Percentiles rank a stretch among this genome's conserved stretches.
Evolutionary conservation across 2,113 vertebrate species (phyloP).

Genomic region (Sialia sialis): DNA sequence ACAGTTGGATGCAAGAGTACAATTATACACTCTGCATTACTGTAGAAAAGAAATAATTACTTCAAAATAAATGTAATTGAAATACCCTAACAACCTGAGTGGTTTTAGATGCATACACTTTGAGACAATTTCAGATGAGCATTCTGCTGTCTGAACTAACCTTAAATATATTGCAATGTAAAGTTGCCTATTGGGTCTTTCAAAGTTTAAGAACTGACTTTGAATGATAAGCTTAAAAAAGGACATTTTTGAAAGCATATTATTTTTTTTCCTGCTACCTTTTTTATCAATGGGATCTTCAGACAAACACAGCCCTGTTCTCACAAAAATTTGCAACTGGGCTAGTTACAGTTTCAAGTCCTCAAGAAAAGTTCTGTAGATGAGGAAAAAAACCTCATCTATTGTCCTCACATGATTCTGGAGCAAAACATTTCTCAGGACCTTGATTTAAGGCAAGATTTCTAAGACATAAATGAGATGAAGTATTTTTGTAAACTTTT

Average conservation of each 20-base stretch:
- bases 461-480: background rate
- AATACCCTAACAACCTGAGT: background rate
- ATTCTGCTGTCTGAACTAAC: background rate
- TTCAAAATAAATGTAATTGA: slow-evolving; percentile 26
- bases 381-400: background rate
- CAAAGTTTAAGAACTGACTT: slow-evolving; percentile 17
- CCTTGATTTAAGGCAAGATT: background rate
- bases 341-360: background rate
- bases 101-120: background rate
- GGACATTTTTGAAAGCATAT: background rate
- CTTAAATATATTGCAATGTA: background rate
- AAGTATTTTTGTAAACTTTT: background rate
- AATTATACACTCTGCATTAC: slow-evolving; percentile 1
- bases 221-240: slow-evolving; percentile 11
- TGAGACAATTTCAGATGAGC: background rate
- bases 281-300: background rate
- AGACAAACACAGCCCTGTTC: background rate
- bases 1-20: slow-evolving; percentile 33
- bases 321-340: background rate
- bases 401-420: background rate
- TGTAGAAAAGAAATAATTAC: slow-evolving; percentile 43
- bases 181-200: slow-evolving; percentile 1
- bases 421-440: background rate
- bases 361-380: background rate
- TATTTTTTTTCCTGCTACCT: background rate